These are phyloP conservation scores for Chloropsis cyanopogon DNA, from an alignment of 2,113 vertebrate genomes.

Conservation along the genomic window DNA sequence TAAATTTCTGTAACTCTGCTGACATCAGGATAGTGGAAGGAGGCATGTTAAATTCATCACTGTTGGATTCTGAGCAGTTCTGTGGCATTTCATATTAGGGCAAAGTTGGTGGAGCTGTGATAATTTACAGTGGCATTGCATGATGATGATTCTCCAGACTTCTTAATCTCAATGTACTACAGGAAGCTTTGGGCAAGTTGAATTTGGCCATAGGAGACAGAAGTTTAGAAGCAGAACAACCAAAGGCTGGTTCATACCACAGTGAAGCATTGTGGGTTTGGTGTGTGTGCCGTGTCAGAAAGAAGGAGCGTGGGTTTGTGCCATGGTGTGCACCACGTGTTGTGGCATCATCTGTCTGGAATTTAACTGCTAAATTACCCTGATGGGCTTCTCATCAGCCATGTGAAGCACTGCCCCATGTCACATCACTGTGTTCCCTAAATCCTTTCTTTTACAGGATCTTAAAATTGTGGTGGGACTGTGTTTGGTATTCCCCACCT, in stretches of 20 bases:
- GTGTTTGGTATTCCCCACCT: not conserved
- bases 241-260: not conserved
- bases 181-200: not conserved
- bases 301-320: not conserved
- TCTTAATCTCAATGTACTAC: not conserved
- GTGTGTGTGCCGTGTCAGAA: accelerated
- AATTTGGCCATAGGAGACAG: not conserved
- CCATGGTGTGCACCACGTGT: accelerated
- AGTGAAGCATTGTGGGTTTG: not conserved
- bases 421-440: not conserved
- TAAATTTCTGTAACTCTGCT: slow-evolving; percentile 39
- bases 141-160: not conserved
- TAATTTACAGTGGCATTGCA: slow-evolving; percentile 1
- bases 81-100: not conserved
- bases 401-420: not conserved
- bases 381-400: not conserved
- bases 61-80: not conserved
- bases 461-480: not conserved
- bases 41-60: slow-evolving; percentile 37
- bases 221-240: not conserved
- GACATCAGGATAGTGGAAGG: slow-evolving; percentile 24
- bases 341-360: not conserved
- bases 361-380: not conserved
- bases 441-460: not conserved
- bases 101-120: not conserved